Evolutionary conservation across 2,888 invertebrate genomes (phyloP), one percentile per base, ranked within the genome.

Genomic region (Xylocampa areola): DNA sequence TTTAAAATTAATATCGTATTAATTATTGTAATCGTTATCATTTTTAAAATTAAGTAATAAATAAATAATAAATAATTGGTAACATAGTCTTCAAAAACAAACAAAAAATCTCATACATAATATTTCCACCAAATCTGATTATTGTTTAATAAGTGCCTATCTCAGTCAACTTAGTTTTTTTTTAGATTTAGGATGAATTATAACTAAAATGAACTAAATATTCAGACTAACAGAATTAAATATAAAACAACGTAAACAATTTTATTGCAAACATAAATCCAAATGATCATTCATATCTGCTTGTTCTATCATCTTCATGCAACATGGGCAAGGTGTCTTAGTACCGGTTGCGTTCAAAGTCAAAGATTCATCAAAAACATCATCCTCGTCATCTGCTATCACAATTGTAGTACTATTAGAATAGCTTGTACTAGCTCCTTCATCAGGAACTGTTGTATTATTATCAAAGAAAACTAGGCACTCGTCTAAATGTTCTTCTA

Each of bases 311-410:
- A 95, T 87, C 61, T 88, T 66, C 75, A 95, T 89, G 73, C 96
- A 96, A 76, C 95, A 94, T 0, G 96, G 96, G 73, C 96, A 96
- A 0, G 95, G 95, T 1, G 84, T 86, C 73, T 91, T 94, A 0
- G 91, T 91, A 3, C 91, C 93, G 0, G 90, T 91, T 0, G 84
- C 87, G 71, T 95, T 95, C 35, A 92, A 80, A 0, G 83, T 86
- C 57, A 82, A 72, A 0, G 85, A 76, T 47, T 94, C 87, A 76
- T 92, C 89, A 47, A 88, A 86, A 35, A 83, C 79, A 69, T 90
- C 88, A 58, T 86, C 82, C n/a, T n/a, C n/a, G 17, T 85, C 83
- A 44, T 85, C 89, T 11, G 85, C 89, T 29, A 89, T 77, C 0
- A 88, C 70, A 47, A 90, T 84, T 1, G 83, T 84, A 11, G 82